Percentiles rank a stretch among this genome's conserved stretches.
These are phyloP conservation scores for Chaetorhynchus papuensis DNA, from an alignment of 2,113 vertebrate species.

Conservation along the genomic window DNA sequence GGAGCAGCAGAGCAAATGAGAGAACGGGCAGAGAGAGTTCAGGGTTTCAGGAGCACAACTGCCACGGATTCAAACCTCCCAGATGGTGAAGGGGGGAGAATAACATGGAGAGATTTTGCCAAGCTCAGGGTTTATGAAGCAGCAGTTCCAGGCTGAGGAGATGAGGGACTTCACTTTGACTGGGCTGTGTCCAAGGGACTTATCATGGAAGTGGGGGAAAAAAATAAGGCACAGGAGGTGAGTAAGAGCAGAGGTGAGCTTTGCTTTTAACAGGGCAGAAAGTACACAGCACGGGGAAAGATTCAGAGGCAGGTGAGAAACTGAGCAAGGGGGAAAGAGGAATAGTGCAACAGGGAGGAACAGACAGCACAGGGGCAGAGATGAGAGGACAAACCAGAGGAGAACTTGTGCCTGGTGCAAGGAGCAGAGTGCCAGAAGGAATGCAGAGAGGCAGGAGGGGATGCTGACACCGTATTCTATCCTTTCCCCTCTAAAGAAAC, in stretches of 20 bases:
- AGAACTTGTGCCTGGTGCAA: neutral
- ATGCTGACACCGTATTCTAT: fast-evolving
- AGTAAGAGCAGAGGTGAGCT: neutral
- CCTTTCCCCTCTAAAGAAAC: neutral
- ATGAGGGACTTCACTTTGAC: neutral
- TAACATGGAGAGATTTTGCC: neutral
- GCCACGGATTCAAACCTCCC: neutral
- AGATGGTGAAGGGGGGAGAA: neutral
- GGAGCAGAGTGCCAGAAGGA: neutral
- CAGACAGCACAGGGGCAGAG: neutral
- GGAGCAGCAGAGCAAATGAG: neutral
- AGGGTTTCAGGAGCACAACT: neutral
- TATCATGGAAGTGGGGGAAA: neutral
- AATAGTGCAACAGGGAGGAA: neutral
- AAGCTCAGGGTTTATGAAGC: neutral
- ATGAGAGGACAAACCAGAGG: neutral
- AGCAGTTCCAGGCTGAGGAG: neutral
- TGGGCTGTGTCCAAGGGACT: neutral
- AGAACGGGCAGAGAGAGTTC: fast-evolving
- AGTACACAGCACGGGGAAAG: neutral
- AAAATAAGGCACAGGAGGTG: neutral
- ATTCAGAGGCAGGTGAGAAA: neutral
- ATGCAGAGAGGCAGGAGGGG: neutral
- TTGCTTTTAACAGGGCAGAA: neutral
- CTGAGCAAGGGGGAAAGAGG: neutral